Base-by-base conservation (phyloP, 2,888 invertebrate species). In the Pinctada fucata region DNA sequence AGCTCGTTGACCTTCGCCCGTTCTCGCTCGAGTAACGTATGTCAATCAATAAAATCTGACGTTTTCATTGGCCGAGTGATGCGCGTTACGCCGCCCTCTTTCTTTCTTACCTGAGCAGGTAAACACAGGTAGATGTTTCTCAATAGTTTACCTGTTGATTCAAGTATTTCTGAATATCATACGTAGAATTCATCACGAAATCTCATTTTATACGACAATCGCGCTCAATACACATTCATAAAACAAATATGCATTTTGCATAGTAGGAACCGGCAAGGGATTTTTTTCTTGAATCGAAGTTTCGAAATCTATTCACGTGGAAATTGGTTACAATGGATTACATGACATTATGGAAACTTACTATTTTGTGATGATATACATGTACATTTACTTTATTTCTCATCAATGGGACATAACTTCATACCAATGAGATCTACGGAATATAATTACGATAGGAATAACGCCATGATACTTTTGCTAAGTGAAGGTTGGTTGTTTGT, bases 111-210 rank as follows among this genome's bases (percentile, higher is more conserved):
- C 47, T 68, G 16, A 47, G 16, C 74, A 74, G 66, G 74, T 74
- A 74, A 74, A 74, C 74, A 74, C 51, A 74, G 74, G 74, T 74
- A 74, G 63, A 64, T 63, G 31, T 31, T 31, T 6, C 10, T 68
- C 68, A 10, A 47, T 68, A 13, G 16, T 47, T 68, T 66, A 13
- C 68, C 47, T 68, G 68, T 68, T 65, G 10, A 45, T 16, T 68
- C 48, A 68, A 13, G 48, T 58, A 1, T 58, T 58, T 31, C 31
- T 31, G 31, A 31, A 31, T 31, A 31, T 31, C 31, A 31, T 31
- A 31, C 31, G 58, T 58, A 13, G 13, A 58, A 13, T 58, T 6
- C 13, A 58, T 58, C 58, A 13, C 13, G 6, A 13, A 6, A 58
- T 58, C 58, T 58, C 58, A 10, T 58, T 10, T 6, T 1, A 10